Evolutionary conservation across 23 tunicate species (phyloP).

Genomic region (Clavelina lepadiformis): DNA sequence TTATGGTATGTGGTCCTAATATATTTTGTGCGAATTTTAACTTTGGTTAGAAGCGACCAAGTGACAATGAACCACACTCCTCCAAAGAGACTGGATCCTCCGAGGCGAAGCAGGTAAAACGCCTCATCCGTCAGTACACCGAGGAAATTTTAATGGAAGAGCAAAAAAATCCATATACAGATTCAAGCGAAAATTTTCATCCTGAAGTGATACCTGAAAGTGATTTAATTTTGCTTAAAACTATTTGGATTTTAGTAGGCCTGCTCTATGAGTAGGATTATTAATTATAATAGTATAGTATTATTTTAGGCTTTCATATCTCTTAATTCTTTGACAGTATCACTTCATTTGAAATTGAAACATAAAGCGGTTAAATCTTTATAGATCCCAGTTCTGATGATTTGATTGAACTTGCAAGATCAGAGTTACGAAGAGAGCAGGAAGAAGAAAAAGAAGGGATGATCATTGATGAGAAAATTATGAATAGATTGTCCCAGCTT

Average conservation of each 20-base stretch:
- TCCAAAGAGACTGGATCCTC: slow-evolving; percentile 35
- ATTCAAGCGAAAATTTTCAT: no score
- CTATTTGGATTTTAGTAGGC: background rate
- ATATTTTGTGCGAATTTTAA: background rate
- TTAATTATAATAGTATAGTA: no score
- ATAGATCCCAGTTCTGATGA: slow-evolving; percentile 60
- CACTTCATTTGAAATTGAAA: background rate
- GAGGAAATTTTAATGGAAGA: slow-evolving; percentile 73
- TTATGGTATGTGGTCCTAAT: no score
- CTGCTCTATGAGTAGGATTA: no score
- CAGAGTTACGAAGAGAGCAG: slow-evolving; percentile 41
- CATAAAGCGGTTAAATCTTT: background rate
- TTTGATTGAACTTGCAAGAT: slow-evolving; percentile 42
- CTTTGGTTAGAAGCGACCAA: slow-evolving; percentile 19
- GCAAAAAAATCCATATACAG: no score
- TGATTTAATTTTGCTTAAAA: background rate
- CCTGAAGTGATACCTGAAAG: slow-evolving; percentile 10
- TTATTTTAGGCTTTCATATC: no score
- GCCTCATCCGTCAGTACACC: slow-evolving; percentile 77
- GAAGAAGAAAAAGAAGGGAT: slow-evolving; percentile 21
- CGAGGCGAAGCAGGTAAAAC: slow-evolving; percentile 45
- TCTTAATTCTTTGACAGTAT: no score
- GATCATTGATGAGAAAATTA: slow-evolving; percentile 47
- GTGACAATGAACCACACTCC: slow-evolving; percentile 28
- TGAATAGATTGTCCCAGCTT: slow-evolving; percentile 34